Conservation (phyloP, 2,113 vertebrate genomes). For the Albula glossodonta region DNA sequence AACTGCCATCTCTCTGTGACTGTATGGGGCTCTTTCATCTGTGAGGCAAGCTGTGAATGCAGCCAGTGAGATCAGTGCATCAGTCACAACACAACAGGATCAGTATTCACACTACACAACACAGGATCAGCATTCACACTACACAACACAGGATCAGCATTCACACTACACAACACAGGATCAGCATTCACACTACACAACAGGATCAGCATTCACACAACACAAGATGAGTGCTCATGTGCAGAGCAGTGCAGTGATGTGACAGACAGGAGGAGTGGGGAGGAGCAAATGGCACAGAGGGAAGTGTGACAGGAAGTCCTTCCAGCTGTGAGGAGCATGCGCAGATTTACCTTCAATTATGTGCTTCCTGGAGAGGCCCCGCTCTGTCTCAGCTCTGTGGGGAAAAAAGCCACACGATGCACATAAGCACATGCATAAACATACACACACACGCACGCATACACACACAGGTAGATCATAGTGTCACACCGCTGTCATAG, state of each 20-base stretch:
- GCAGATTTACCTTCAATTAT: conserved; percentile 89
- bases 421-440: neutral
- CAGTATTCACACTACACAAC: neutral
- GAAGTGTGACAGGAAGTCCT: neutral
- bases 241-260: conserved; percentile 32
- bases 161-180: neutral
- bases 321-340: conserved; percentile 54
- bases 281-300: neutral
- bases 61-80: neutral
- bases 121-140: no score
- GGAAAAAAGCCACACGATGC: conserved; percentile 19
- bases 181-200: neutral
- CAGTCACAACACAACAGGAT: neutral
- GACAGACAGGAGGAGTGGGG: conserved; percentile 37
- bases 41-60: neutral
- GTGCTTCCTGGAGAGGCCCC: conserved; percentile 93
- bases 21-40: no score
- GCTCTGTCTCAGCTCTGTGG: conserved; percentile 90
- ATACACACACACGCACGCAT: neutral
- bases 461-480: neutral
- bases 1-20: no score
- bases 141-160: no score
- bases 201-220: neutral
- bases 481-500: conserved; percentile 31
- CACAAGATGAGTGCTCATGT: neutral